Base-by-base conservation (phyloP, 2,888 invertebrate genomes). In the Nymphalis polychloros region DNA sequence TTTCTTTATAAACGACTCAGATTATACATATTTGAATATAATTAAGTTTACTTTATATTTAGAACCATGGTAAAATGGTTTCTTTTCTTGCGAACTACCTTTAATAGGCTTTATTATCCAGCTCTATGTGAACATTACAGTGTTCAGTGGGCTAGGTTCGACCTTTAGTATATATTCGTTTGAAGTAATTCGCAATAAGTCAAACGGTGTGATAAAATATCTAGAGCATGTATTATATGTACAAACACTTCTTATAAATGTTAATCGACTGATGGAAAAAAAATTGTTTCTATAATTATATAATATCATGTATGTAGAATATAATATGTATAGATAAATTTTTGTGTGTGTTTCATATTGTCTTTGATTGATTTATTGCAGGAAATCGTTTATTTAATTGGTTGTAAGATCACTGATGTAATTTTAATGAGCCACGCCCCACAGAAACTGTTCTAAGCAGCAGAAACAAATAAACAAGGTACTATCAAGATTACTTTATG, bases 401-500 rank as follows among this genome's bases (percentile, higher is more conserved):
- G 41, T 65, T 66, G 61, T 70, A 49, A 61, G 66, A 63, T 63
- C 50, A 59, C 61, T 59, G 46, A 64, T 63, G 70, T 61, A 68
- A 63, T 68, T 68, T 23, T 70, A 68, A 72, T 68, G 65, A 65
- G 50, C 50, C 67, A 63, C 70, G 68, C 70, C 68, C 52, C 46
- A 57, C 19, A 19, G 61, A 41, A 57, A 57, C 57, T 57, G 57
- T 66, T 60, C 48, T 64, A 66, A 67, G 64, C 67, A 70, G 64
- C 59, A 64, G 31, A 59, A 59, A 64, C 19, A 64, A 68, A 65
- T 55, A 63, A 64, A 63, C 53, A 49, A 65, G 52, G 50, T 61
- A 53, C 63, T 70, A 68, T 70, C 61, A 50, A 66, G 70, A 70
- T 72, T 66, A 46, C 46, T 66, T 70, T 70, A 31, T 69, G 63